phyloP scores from a whole-genome alignment of 1,140 invertebrate genomes.

The Eubasilissa regina region DNA sequence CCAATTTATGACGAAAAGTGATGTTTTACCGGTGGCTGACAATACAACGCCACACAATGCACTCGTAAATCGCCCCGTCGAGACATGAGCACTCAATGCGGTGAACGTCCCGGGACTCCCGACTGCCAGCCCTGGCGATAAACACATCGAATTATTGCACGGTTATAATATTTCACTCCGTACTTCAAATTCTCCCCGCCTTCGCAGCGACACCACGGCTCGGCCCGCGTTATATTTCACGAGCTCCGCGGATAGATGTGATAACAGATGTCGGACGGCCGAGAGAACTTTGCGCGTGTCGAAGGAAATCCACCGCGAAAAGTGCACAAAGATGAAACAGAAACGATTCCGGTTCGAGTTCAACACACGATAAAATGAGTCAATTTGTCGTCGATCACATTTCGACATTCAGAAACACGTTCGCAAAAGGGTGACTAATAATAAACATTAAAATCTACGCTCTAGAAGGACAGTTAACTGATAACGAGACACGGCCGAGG shows the following conservation, averaged over 20 bases:
- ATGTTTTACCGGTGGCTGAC: constrained; percentile 32
- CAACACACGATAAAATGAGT: constrained; percentile 35
- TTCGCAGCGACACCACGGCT: neutral
- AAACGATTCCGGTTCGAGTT: constrained; percentile 5
- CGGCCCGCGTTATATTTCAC: neutral
- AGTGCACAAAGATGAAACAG: neutral
- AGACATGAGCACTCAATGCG: constrained; percentile 13
- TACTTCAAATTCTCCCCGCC: neutral
- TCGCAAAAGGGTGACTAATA: neutral
- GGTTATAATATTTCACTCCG: constrained; percentile 27
- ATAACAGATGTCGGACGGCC: neutral
- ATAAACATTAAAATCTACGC: neutral
- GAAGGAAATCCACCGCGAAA: neutral
- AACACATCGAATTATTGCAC: constrained; percentile 35
- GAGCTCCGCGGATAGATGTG: neutral
- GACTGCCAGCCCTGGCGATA: constrained; percentile 27
- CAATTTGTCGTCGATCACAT: constrained; percentile 8
- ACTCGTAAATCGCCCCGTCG: constrained; percentile 38
- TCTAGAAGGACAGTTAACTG: neutral
- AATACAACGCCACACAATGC: constrained; percentile 39
- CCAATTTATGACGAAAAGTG: constrained; percentile 23
- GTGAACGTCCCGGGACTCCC: constrained; percentile 30
- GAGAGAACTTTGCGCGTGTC: neutral
- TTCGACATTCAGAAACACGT: neutral
- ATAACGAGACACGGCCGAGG: neutral